Evolutionary conservation across 2,797 vertebrate species (phyloP).

Genomic region (Paramormyrops hopkinsi): DNA sequence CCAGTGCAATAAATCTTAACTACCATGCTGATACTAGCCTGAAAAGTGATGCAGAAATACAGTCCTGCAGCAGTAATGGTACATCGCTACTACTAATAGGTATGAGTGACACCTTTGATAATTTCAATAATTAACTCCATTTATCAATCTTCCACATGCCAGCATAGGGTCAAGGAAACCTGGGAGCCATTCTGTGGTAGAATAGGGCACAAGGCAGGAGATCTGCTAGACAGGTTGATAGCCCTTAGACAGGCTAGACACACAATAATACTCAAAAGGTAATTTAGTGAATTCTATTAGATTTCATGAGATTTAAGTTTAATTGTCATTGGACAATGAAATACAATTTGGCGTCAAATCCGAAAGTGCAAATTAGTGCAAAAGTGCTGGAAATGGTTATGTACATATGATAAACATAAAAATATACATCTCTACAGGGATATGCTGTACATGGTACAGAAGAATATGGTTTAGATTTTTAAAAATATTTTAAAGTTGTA

Average conservation of each 20-base stretch:
- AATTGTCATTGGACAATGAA: background rate
- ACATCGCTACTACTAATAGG: background rate
- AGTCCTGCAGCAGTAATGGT: background rate
- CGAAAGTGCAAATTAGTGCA: background rate
- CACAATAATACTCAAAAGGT: background rate
- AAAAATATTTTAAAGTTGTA: background rate
- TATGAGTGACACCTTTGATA: background rate
- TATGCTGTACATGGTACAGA: background rate
- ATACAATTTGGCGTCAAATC: background rate
- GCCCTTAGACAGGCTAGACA: background rate
- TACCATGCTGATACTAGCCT: background rate
- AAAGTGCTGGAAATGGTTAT: background rate
- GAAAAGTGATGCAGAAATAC: background rate
- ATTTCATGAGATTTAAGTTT: background rate
- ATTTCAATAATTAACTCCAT: background rate
- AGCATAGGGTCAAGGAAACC: background rate
- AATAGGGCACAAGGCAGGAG: background rate
- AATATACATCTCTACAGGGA: background rate
- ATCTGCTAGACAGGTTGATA: background rate
- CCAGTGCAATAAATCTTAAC: background rate
- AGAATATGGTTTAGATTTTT: background rate
- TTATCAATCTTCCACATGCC: background rate
- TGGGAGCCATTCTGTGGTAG: background rate
- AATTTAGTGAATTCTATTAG: background rate
- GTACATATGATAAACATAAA: background rate